Base-by-base conservation (phyloP, 2,797 vertebrate genomes). In the Cheirogaleus major region DNA sequence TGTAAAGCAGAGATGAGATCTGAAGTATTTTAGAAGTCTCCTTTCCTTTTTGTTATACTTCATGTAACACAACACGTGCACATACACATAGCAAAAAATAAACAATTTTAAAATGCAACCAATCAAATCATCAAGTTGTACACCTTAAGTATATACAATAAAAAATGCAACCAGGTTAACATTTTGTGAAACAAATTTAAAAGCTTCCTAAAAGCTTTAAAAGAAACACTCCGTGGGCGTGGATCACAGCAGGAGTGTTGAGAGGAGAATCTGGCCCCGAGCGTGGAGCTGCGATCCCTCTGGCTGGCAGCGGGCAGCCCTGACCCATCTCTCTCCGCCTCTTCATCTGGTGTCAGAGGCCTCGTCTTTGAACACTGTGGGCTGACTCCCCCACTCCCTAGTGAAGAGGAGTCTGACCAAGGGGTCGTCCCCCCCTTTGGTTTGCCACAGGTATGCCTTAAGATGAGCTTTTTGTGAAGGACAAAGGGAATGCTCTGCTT, bases 131-230 rank as follows among this genome's bases (percentile, higher is more conserved):
- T 57, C 41, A 76, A 55, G 35, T 43, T 76, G 35, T n/a, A n/a
- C 4, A 14, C 35, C 57, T 84, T 84, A 75, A 67, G 57, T 45
- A 52, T 2, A 78, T 11, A 41, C 23, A 57, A 57, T 79, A 15
- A 55, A 23, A 86, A 69, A 50, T 5, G 25, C 27, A 57, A 72
- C 41, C 50, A 43, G 20, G 61, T 80, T 45, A 65, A 81, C 25
- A 35, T 80, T 85, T 90, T 85, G 50, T 35, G 63, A 81, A 89
- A 32, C 20, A 63, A 91, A 84, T 76, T 55, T 76, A 67, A 91
- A 86, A 73, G 38, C 45, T 55, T 50, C 35, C 22, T 25, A 67
- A 89, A 43, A 78, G 30, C 35, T 79, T 92, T 32, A 15, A 65
- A 65, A 72, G 91, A 78, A 55, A 63, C 22, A 35, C 22, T 35